A percentile compares a stretch with the other conserved stretches of the same genome.
phyloP scores from a whole-genome alignment of 2,797 vertebrate genomes.

The Halcyon leucocephala region DNA sequence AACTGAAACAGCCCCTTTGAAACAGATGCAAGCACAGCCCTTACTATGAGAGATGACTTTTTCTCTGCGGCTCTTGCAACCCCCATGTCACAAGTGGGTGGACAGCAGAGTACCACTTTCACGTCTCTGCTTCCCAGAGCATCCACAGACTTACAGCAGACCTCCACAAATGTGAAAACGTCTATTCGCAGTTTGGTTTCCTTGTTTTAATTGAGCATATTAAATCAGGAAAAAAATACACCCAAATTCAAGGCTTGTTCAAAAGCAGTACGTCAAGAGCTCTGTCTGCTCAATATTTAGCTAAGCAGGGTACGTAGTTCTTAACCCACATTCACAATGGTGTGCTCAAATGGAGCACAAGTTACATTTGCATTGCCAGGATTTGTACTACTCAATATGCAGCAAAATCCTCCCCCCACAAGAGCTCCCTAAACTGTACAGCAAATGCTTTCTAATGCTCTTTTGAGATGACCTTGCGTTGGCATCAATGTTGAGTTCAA shows the following conservation, averaged over 20 bases:
- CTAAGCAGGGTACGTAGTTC: not conserved
- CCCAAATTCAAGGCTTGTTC: not conserved
- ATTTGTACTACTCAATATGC: not conserved
- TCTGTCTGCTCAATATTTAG: not conserved
- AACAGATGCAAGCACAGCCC: not conserved
- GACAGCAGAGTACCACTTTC: not conserved
- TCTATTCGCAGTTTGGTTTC: not conserved
- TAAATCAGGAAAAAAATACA: not conserved
- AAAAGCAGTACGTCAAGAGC: not conserved
- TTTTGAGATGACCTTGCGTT: not conserved
- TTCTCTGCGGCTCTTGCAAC: not conserved
- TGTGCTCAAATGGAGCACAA: not conserved
- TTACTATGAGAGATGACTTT: not conserved
- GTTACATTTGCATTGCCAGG: not conserved
- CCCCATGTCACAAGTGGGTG: not conserved
- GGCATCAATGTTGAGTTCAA: not conserved
- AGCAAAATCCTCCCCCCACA: slow-evolving; percentile 14
- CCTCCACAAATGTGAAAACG: not conserved
- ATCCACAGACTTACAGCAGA: not conserved
- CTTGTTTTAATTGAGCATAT: not conserved
- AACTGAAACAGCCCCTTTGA: not conserved
- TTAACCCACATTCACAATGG: not conserved
- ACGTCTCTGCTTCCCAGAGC: not conserved
- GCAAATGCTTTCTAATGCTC: slow-evolving; percentile 7
- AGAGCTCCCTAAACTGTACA: not conserved